Base-by-base conservation (phyloP, 2,797 vertebrate genomes). In the Acipenser ruthenus region DNA sequence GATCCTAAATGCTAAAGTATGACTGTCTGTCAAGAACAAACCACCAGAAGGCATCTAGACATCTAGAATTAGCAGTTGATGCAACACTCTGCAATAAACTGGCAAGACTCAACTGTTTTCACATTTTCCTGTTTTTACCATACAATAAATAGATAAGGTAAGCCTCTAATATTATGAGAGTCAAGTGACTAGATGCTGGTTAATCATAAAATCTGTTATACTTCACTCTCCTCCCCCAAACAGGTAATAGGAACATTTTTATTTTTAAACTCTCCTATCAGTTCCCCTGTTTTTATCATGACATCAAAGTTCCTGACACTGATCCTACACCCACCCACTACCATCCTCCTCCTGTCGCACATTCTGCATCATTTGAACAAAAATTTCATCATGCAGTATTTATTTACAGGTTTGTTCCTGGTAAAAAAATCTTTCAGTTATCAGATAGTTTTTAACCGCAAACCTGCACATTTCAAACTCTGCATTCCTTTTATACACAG, bases 11-110 rank as follows among this genome's bases (percentile, higher is more conserved):
- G n/a, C 55, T n/a, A 13, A 58, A 13, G n/a, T 49, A 70, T 69
- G 74, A 72, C 71, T 74, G 63, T 69, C 65, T 69, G 68, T 67
- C 69, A 77, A 63, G 61, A 67, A 23, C 62, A 63, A 69, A 63
- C 56, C 67, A 63, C 61, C 68, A 66, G 65, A 49, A 52, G 10
- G 7, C 2, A 65, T n/a, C n/a, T n/a, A n/a, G n/a, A n/a, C 10
- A 55, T 6, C 18, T 65, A 65, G 52, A 11, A 37, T 11, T 23
- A 50, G 9, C 12, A 37, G 37, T 9, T 50, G 4, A 4, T 6
- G 50, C 15, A 12, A 8, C 10, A 15, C 5, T 53, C 37, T 37
- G 6, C 15, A 2, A 65, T 49, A 58, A 58, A 65, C 53, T 58
- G 11, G 49, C 64, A 58, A 48, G 12, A 9, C 18, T 59, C 49